Base-by-base conservation (phyloP, 2,113 vertebrate species). In the Lophotis ruficrista region DNA sequence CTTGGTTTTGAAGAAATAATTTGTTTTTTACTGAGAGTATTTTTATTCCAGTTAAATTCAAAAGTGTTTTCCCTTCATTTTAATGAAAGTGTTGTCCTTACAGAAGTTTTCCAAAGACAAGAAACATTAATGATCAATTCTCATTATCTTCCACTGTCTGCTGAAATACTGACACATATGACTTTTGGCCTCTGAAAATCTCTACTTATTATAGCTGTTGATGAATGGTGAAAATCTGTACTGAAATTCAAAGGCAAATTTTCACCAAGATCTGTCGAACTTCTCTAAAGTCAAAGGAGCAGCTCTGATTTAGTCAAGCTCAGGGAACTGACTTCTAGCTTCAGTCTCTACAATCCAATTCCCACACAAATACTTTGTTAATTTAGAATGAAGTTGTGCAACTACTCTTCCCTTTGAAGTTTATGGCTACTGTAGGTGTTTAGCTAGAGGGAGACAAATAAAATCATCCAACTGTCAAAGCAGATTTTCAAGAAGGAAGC, bases 351-450 rank as follows among this genome's bases (percentile, higher is more conserved):
- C 54, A 86, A 68, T 68, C 65, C 47, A 71, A 45, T 65, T 94
- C 84, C 47, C 53, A 87, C 65, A 89, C 48, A 87, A 89, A 89
- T 57, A 51, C 19, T 87, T 93, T 18, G 31, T 82, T 89, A 87
- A 87, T 68, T 89, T 73, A 87, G 54, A 92, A 83, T 28, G 27
- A 83, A 38, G 22, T 89, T 80, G 69, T 72, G 73, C 45, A 94
- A 83, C 86, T 86, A 22, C 27, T 60, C 64, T 60, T 89, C n/a
- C 38, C 54, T 89, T 94, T 95, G 65, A 97, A 95, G 81, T 60
- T 65, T 69, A 79, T 12, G 16, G 65, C 48, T 75, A 91, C 43
- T 68, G 16, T 82, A 84, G 38, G 51, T 83, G 70, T 77, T 85
- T 69, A 80, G 70, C 85, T 83, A 83, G 66, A 96, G 35, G 24